Conservation (phyloP, 1,140 invertebrate genomes). For the Triops longicaudatus region DNA sequence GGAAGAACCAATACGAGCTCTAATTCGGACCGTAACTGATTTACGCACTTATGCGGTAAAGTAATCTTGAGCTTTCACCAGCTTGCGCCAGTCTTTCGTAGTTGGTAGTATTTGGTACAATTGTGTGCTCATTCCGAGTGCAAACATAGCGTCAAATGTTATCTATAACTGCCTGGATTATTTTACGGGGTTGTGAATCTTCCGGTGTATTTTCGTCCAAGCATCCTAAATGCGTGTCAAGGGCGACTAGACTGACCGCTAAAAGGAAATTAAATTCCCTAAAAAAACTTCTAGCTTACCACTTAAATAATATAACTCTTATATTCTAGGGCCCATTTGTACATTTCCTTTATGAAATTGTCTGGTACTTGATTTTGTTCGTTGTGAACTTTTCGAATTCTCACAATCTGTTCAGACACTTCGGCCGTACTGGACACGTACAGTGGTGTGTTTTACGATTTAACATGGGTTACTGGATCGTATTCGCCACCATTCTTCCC, state of each 20-base stretch:
- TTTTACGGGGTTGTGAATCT: conserved; percentile 63
- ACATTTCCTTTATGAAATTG: conserved; percentile 69
- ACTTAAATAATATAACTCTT: conserved; percentile 47
- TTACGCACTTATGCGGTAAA: conserved; percentile 56
- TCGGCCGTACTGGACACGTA: conserved; percentile 62
- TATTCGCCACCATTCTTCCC: conserved; percentile 69
- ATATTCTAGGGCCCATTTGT: conserved; percentile 85
- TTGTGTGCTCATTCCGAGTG: too few relatives aligned
- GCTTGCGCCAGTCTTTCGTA: conserved; percentile 35
- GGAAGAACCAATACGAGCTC: too few relatives aligned
- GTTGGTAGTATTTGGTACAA: conserved; percentile 21
- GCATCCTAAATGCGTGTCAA: conserved; percentile 73
- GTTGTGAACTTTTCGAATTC: conserved; percentile 13
- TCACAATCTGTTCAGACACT: conserved; percentile 47
- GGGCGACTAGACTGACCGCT: conserved; percentile 76
- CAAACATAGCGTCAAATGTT: conserved; percentile 19
- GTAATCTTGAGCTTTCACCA: conserved; percentile 24
- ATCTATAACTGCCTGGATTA: conserved; percentile 26
- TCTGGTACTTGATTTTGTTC: conserved; percentile 52
- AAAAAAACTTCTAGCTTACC: not conserved
- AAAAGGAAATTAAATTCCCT: conserved; percentile 6
- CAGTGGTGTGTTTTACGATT: conserved; percentile 62
- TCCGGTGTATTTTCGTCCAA: conserved; percentile 55
- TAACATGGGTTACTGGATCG: conserved; percentile 67
- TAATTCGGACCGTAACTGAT: too few relatives aligned